Base-by-base conservation (phyloP, 2,113 vertebrate species). In the Dicentrarchus labrax region DNA sequence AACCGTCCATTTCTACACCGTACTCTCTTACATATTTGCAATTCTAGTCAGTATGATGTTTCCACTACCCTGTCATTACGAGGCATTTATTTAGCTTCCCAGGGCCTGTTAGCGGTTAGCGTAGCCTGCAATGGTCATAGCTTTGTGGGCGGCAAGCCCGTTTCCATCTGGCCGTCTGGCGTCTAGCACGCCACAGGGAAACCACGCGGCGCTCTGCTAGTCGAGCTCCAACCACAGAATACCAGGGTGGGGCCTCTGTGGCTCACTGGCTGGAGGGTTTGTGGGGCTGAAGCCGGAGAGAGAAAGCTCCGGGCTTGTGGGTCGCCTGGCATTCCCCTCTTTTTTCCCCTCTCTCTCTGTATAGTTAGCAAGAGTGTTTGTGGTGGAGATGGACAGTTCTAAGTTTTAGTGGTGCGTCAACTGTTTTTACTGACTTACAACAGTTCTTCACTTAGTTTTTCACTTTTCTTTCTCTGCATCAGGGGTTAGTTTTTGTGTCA, bases 131-230 rank as follows among this genome's bases (percentile, higher is more conserved):
- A 72, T 70, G 86, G 86, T 74, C 89, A 73, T 73, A 15, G 82
- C 87, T 88, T 86, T 85, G 90, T 87, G 92, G 93, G 92, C 92
- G 13, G 75, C 24, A 11, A 83, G 91, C 87, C 87, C 19, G 72
- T 86, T 91, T 91, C 91, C 93, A 93, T 94, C 90, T 94, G 92
- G 89, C 84, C 36, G 85, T 88, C 92, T 94, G 94, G 94, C 93
- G 94, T 93, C 94, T 67, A 74, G 82, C 85, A 76, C 54, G 61
- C 92, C 92, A 72, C 87, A 89, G 71, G 84, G 78, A 94, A 93
- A 92, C 90, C 91, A 86, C 89, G 68, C 87, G 77, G 91, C 69
- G 60, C 87, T 92, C 78, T 50, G 78, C 67, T 48, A 81, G 88
- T 74, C 65, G 78, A 86, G 81, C 51, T 71, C 71, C 47, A 1